These are phyloP conservation scores for Abrostola triplasia DNA, from an alignment of 2,888 invertebrate species.

Conservation along the genomic window DNA sequence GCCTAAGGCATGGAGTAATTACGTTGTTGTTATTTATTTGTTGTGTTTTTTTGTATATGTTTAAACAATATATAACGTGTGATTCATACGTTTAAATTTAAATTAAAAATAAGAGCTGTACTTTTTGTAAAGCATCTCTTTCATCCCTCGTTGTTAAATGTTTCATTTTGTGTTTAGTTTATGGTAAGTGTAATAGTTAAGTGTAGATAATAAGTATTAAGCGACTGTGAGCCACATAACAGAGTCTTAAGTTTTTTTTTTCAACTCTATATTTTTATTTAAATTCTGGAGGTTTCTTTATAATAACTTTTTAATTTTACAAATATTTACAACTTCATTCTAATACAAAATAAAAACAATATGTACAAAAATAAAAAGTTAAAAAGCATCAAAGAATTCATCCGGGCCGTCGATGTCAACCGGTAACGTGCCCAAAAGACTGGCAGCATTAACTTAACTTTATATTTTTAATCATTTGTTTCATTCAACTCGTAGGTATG, in stretches of 20 bases:
- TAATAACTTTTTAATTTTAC: no score
- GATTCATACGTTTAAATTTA: constrained; percentile 54
- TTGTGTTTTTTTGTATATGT: constrained; percentile 52
- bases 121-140: constrained; percentile 78
- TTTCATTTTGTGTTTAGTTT: constrained; percentile 33
- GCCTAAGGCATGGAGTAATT: constrained; percentile 57
- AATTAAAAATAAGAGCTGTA: constrained; percentile 76
- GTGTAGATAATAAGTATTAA: constrained; percentile 3
- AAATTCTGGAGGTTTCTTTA: no score
- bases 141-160: constrained; percentile 77
- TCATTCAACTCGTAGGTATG: neutral
- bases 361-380: no score
- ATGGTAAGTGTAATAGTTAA: constrained; percentile 1
- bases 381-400: no score
- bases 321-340: no score
- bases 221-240: constrained; percentile 25
- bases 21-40: constrained; percentile 53
- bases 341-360: no score
- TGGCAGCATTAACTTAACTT: no score
- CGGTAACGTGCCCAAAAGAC: no score
- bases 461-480: neutral
- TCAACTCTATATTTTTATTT: neutral
- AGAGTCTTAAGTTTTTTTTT: no score
- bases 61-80: constrained; percentile 55
- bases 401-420: no score